Percentiles rank a stretch among this genome's conserved stretches.
phyloP scores from a whole-genome alignment of 2,888 invertebrate species.

The Callyntrura guangdongensis region DNA sequence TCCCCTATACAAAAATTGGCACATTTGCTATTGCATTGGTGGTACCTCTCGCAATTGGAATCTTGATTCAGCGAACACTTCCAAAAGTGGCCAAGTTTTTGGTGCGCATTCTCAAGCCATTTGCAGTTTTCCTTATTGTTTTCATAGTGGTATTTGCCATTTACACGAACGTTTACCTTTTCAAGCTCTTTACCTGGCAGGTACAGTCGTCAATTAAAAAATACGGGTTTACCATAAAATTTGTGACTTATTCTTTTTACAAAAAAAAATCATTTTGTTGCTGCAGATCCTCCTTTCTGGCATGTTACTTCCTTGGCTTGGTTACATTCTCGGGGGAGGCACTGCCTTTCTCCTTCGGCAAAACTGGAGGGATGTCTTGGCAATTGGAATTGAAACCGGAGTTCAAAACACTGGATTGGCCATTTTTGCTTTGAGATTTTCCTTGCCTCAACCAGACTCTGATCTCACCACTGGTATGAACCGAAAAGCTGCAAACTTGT shows the following conservation, averaged over 20 bases:
- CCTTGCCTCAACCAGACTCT: conserved; percentile 93
- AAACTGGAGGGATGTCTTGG: conserved; percentile 90
- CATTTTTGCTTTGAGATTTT: conserved; percentile 94
- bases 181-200: conserved; percentile 95
- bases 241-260: no score
- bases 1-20: conserved; percentile 93
- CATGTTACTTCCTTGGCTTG: conserved; percentile 93
- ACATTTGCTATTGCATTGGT: conserved; percentile 91
- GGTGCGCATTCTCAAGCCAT: conserved; percentile 93
- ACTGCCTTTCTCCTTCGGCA: conserved; percentile 89
- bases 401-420: conserved; percentile 97
- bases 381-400: conserved; percentile 97
- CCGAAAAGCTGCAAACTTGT: conserved; percentile 9
- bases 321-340: conserved; percentile 91
- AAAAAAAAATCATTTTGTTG: not conserved
- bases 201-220: conserved; percentile 87
- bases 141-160: conserved; percentile 95
- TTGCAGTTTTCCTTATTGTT: conserved; percentile 92
- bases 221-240: no score
- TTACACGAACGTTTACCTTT: conserved; percentile 95
- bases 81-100: conserved; percentile 90
- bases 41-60: conserved; percentile 91
- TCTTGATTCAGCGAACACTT: conserved; percentile 89
- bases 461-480: conserved; percentile 94
- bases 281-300: conserved; percentile 93